Base-by-base conservation (phyloP, 2,113 vertebrate species). In the Dromaius novaehollandiae region DNA sequence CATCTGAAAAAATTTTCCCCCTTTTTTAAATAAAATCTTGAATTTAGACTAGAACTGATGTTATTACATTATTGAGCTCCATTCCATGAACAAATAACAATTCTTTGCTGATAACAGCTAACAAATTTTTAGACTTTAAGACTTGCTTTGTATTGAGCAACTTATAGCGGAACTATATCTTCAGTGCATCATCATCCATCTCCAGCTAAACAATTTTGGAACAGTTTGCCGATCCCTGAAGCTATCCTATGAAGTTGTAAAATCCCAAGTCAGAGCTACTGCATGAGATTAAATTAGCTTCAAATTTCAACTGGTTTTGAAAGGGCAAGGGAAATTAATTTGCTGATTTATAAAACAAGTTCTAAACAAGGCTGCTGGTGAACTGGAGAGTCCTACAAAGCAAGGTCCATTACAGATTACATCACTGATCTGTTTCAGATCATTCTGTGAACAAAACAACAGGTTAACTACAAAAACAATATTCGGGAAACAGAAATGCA, bases 381-480 rank as follows among this genome's bases (percentile, higher is more conserved):
- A 56, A 85, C 51, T 15, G 9, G 25, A 20, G 79, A 82, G 93
- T 25, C 58, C 89, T 64, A 60, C 84, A 53, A 44, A 73, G 89
- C 65, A 11, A 44, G 85, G 93, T 70, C 82, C 77, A 53, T 19
- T 50, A 19, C 58, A 82, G 89, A 90, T 88, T 69, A 88, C 93
- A 93, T 73, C 95, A 82, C 1, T 81, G 86, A 90, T 74, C 87
- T 64, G 68, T 36, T 88, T 63, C 85, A 90, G 58, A 81, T 81
- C 48, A 12, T 7, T 66, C 66, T 76, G 71, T 19, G 40, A 91
- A 96, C 93, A 96, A 94, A 97, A 94, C 71, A 55, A 71, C 36
- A 20, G 36, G 78, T 77, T 63, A 77, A 77, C 53, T 86, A 75
- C 58, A 74, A 58, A 34, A 91, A 58, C 25, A 40, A 66, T 7